phyloP scores from a whole-genome alignment of 2,797 vertebrate genomes.

The Halcyon smyrnensis region DNA sequence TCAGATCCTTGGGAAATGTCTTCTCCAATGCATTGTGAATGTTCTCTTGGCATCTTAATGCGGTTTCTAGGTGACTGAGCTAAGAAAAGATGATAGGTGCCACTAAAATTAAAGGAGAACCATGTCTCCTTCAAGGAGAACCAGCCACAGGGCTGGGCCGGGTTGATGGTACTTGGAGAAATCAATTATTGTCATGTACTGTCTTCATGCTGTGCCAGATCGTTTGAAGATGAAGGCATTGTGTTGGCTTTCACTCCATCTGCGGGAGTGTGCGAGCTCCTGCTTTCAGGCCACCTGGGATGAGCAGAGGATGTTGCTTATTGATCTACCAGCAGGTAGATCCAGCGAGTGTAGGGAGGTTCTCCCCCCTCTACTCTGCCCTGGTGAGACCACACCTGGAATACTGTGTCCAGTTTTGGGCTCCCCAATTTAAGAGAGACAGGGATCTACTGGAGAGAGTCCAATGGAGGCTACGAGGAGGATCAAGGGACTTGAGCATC shows the following conservation, averaged over 20 bases:
- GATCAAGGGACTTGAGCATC: too few species aligned
- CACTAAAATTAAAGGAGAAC: neutral
- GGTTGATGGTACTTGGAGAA: neutral
- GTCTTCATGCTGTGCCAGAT: neutral
- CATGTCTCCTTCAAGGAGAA: neutral
- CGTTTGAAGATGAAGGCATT: neutral
- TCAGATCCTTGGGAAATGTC: neutral
- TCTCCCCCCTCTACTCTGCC: too few species aligned
- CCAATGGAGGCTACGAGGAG: too few species aligned
- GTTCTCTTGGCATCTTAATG: conserved; percentile 38
- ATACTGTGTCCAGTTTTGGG: too few species aligned
- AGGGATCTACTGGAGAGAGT: too few species aligned
- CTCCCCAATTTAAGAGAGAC: too few species aligned
- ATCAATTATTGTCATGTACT: neutral
- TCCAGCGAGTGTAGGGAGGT: too few species aligned
- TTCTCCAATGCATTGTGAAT: neutral
- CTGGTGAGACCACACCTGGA: too few species aligned
- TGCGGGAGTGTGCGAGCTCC: neutral
- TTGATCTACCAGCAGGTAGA: neutral
- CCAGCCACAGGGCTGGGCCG: neutral
- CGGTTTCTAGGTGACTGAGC: conserved; percentile 37
- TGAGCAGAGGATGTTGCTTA: neutral
- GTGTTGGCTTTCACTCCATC: neutral
- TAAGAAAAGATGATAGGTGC: conserved; percentile 29
- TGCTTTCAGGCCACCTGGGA: neutral